Conservation (phyloP, 2,888 invertebrate genomes). For the Liopterus haemorrhoidalis region DNA sequence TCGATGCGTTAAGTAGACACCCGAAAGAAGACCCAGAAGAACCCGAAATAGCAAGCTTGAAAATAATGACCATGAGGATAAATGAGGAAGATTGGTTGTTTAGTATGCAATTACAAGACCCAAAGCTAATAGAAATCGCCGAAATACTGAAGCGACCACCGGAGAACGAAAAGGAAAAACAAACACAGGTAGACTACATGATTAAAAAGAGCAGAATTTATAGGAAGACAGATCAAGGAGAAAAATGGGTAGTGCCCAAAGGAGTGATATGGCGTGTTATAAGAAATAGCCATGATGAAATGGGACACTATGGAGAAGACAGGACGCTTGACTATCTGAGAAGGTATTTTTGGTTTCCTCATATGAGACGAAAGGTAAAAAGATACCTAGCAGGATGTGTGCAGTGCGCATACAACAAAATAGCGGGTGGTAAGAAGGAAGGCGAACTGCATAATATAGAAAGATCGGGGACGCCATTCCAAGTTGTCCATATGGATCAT, state of each 20-base stretch:
- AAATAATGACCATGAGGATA: too few species aligned
- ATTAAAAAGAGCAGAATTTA: background rate
- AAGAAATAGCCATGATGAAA: too few species aligned
- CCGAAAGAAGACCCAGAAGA: too few species aligned
- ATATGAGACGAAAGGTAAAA: constrained; percentile 11
- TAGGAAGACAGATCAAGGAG: background rate
- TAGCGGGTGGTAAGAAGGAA: constrained; percentile 28
- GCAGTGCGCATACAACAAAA: constrained; percentile 26
- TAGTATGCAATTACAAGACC: background rate
- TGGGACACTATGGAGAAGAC: too few species aligned
- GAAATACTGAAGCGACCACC: background rate
- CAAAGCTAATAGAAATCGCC: too few species aligned
- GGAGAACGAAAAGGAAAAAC: too few species aligned
- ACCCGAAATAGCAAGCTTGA: too few species aligned
- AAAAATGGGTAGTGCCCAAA: background rate
- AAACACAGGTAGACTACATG: too few species aligned
- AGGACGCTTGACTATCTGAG: too few species aligned
- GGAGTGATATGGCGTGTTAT: background rate
- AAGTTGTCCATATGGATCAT: constrained; percentile 31
- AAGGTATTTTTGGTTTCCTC: constrained; percentile 26
- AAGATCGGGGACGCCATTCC: constrained; percentile 29
- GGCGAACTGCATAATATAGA: constrained; percentile 26
- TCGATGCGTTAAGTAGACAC: constrained; percentile 35
- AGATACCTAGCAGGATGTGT: constrained; percentile 20
- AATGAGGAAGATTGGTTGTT: background rate